Evolutionary conservation across 2,888 invertebrate genomes (phyloP), one percentile per base, ranked within the genome.

Genomic region (Dynastes tityus): DNA sequence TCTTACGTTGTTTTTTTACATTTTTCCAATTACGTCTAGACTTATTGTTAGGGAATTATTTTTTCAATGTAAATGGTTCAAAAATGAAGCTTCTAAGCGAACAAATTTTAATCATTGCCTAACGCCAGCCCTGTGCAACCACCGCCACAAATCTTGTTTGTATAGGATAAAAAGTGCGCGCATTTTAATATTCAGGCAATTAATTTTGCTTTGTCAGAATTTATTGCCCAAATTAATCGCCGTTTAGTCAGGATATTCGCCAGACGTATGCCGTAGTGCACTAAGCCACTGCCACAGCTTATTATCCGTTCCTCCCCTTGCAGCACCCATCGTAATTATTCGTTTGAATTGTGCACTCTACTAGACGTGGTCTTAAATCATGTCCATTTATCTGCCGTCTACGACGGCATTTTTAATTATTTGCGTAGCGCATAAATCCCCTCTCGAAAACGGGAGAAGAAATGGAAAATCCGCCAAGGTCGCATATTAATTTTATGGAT

Each of bases 131-230:
- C 16, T 49, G 49, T 49, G 5, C 13, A 49, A 6, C 49, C 53
- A 27, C 13, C 51, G 8, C 29, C 29, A 13, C 9, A 27, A 29
- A 68, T 45, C n/a, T 9, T 45, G 29, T 27, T 13, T n/a, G 40
- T 29, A 51, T 27, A 27, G 29, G 49, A 22, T 16, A 51, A 27
- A 29, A 45, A 16, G 49, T 3, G 29, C 16, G 27, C 6, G 27
- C 13, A 51, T 68, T 68, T 68, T 68, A 68, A 51, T 68, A 61
- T 61, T 70, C 77, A 29, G n/a, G 61, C 77, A 49, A 77, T 70
- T 77, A 77, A 77, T 77, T 77, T 27, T 49, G 77, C 77, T 70
- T 77, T 77, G 77, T 77, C 77, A 61, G 68, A 77, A 68, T 77
- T 77, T 77, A 77, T 77, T 45, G 77, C 58, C 61, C 53, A 45